Conservation (phyloP, 2,888 invertebrate species). For the Sinotaia quadrata region DNA sequence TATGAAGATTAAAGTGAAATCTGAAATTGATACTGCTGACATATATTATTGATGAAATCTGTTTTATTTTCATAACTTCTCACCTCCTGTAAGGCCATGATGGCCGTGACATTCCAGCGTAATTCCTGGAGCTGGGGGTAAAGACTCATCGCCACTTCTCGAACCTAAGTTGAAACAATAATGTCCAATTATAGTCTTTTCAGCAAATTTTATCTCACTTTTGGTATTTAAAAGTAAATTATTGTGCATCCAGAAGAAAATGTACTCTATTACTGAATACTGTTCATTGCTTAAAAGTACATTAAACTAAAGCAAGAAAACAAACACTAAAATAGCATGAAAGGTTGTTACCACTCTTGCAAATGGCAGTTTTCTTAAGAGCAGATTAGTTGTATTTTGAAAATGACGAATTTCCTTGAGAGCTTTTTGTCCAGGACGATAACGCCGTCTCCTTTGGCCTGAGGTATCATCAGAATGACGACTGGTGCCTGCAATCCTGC, state of each 20-base stretch:
- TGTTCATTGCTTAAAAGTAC: too few relatives aligned
- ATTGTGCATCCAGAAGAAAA: too few relatives aligned
- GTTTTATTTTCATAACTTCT: not conserved
- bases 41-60: too few relatives aligned
- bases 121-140: conserved; percentile 30
- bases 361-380: conserved; percentile 65
- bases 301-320: not conserved
- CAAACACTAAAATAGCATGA: not conserved
- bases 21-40: too few relatives aligned
- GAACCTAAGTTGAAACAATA: too few relatives aligned
- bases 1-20: too few relatives aligned
- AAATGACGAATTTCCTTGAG: conserved; percentile 61
- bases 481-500: not conserved
- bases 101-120: conserved; percentile 61
- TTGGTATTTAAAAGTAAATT: too few relatives aligned
- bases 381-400: conserved; percentile 59
- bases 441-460: conserved; percentile 33
- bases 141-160: conserved; percentile 49
- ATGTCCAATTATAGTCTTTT: too few relatives aligned
- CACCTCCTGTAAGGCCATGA: conserved; percentile 65
- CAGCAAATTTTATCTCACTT: too few relatives aligned
- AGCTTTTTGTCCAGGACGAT: conserved; percentile 58
- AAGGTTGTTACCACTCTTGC: conserved; percentile 52
- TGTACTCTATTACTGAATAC: too few relatives aligned
- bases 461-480: not conserved